phyloP scores from a whole-genome alignment of 2,888 invertebrate genomes.

The Lottia scabra region DNA sequence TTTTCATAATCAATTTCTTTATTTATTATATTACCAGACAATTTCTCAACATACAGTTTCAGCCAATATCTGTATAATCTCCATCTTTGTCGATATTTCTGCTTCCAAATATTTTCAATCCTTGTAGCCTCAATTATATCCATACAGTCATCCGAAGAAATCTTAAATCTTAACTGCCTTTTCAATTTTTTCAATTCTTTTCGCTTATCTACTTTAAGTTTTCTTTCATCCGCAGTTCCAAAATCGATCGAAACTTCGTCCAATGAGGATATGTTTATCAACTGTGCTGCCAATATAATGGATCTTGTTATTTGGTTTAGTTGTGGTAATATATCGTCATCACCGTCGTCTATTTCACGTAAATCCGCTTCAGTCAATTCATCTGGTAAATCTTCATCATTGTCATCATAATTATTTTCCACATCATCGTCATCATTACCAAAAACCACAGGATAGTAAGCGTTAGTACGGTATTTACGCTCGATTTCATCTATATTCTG shows the following conservation, averaged over 20 bases:
- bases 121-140: slow-evolving; percentile 36
- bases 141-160: slow-evolving; percentile 43
- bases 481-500: too few species aligned
- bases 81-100: slow-evolving; percentile 68
- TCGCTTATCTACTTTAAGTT: neutral
- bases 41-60: slow-evolving; percentile 28
- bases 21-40: slow-evolving; percentile 37
- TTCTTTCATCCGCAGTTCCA: too few species aligned
- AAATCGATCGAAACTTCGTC: too few species aligned
- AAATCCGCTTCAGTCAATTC: neutral
- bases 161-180: neutral
- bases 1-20: slow-evolving; percentile 44
- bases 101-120: slow-evolving; percentile 48
- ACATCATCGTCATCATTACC: neutral
- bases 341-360: neutral
- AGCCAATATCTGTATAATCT: slow-evolving; percentile 70
- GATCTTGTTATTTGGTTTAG: too few species aligned
- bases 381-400: neutral
- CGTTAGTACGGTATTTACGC: too few species aligned
- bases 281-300: too few species aligned
- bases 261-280: too few species aligned
- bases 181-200: slow-evolving; percentile 32
- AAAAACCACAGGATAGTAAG: too few species aligned
- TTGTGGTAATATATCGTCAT: neutral
- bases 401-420: neutral